Conservation (phyloP, 2,888 invertebrate genomes). For the Brachylomia viminalis region DNA sequence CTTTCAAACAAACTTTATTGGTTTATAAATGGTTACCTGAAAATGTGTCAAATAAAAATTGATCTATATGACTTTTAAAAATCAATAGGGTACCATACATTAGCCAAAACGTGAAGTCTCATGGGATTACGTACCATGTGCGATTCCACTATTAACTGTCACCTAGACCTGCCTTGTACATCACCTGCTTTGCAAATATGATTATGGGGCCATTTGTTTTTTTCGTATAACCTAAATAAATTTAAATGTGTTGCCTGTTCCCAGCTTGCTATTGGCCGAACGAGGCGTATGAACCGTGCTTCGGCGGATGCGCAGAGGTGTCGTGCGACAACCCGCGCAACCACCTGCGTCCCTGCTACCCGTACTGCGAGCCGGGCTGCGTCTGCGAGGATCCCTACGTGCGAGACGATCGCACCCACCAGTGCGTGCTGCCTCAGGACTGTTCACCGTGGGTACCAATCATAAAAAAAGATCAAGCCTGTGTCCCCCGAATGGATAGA, state of each 20-base stretch:
- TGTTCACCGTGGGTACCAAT: constrained; percentile 84
- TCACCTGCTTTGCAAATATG: neutral
- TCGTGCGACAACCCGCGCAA: constrained; percentile 88
- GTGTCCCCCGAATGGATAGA: neutral
- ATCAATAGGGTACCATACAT: neutral
- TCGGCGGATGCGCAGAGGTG: constrained; percentile 87
- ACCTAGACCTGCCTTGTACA: neutral
- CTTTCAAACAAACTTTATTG: constrained; percentile 29
- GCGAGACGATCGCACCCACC: constrained; percentile 86
- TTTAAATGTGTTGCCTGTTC: constrained; percentile 30
- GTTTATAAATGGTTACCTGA: neutral
- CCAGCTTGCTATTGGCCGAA: constrained; percentile 87
- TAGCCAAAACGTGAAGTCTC: too few species aligned
- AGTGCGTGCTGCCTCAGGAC: constrained; percentile 86
- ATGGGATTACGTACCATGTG: too few species aligned
- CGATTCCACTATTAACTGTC: neutral
- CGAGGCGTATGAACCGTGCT: constrained; percentile 86
- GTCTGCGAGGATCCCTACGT: constrained; percentile 87
- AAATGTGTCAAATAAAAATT: neutral
- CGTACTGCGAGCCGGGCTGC: constrained; percentile 88
- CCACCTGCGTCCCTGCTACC: constrained; percentile 87
- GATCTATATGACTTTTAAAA: neutral
- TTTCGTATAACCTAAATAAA: neutral
- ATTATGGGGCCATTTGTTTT: neutral
- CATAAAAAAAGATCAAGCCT: neutral